Conservation (phyloP, 2,888 invertebrate species). For the Calameuta filiformis region DNA sequence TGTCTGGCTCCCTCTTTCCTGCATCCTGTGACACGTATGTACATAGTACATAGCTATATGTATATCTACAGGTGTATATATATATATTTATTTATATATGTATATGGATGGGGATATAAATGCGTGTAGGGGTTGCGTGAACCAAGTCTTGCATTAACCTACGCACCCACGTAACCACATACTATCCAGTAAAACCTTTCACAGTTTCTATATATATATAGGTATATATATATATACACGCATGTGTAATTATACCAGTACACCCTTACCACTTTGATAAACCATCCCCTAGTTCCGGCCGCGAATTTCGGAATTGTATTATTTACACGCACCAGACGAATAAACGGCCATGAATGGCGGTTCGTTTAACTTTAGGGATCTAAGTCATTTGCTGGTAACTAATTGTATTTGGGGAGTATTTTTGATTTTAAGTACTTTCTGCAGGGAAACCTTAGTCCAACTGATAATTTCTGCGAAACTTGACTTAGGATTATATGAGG, state of each 20-base stretch:
- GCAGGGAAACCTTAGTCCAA: background rate
- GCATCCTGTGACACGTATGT: background rate
- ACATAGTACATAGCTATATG: background rate
- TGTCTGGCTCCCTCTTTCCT: background rate
- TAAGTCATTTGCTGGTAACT: constrained; percentile 2
- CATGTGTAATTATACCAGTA: background rate
- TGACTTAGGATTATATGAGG: background rate
- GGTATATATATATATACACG: background rate
- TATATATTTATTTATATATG: background rate
- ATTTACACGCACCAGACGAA: constrained; percentile 30
- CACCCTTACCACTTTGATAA: background rate
- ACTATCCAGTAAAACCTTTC: background rate
- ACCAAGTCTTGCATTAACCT: background rate
- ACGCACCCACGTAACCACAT: background rate
- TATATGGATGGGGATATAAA: background rate
- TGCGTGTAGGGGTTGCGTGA: constrained; percentile 17
- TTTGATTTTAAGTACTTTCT: background rate
- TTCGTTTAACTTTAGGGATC: constrained; percentile 39
- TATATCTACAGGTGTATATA: background rate
- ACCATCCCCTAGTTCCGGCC: background rate
- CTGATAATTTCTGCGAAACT: background rate
- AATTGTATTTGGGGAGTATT: background rate
- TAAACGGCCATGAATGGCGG: constrained; percentile 50
- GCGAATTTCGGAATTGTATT: constrained; percentile 15
- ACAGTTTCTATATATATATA: background rate